A percentile compares a stretch with the other conserved stretches of the same genome.
Evolutionary conservation across 2,113 vertebrate genomes (phyloP).

Genomic region (Rhabdomys dilectus): DNA sequence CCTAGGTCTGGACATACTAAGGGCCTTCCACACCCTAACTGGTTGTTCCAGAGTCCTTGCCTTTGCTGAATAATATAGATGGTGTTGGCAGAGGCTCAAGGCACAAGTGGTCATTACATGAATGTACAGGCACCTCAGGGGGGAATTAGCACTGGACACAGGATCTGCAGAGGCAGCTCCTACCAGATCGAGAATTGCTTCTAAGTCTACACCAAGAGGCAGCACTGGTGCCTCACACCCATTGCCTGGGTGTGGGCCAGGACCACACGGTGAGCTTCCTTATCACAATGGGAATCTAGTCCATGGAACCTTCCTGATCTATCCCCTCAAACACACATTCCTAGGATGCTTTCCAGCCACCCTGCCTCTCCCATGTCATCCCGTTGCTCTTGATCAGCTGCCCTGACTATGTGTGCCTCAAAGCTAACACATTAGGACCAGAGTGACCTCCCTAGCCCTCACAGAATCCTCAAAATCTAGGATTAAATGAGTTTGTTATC

Average conservation of each 20-base stretch:
- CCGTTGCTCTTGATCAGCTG: not conserved
- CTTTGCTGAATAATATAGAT: constrained; percentile 69
- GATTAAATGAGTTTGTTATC: not conserved
- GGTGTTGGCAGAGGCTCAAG: constrained; percentile 56
- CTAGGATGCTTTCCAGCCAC: not conserved
- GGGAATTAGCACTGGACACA: not conserved
- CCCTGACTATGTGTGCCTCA: not conserved
- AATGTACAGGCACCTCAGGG: constrained; percentile 61
- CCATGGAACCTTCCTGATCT: not conserved
- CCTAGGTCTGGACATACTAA: constrained; percentile 43
- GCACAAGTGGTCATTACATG: constrained; percentile 32
- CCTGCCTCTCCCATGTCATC: fast-evolving
- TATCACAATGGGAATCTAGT: not conserved
- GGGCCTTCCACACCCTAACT: constrained; percentile 46
- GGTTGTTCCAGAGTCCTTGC: constrained; percentile 80
- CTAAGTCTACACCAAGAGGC: not conserved
- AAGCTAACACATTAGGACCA: not conserved
- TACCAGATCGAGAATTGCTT: constrained; percentile 17
- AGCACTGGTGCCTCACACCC: not conserved
- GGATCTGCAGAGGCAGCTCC: constrained; percentile 38
- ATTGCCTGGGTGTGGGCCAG: not conserved
- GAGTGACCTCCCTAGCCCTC: no score
- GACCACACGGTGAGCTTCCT: not conserved
- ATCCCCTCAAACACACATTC: not conserved
- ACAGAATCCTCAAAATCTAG: not conserved